phyloP scores from a whole-genome alignment of 2,888 invertebrate species.

The Dendrolimus houi region DNA sequence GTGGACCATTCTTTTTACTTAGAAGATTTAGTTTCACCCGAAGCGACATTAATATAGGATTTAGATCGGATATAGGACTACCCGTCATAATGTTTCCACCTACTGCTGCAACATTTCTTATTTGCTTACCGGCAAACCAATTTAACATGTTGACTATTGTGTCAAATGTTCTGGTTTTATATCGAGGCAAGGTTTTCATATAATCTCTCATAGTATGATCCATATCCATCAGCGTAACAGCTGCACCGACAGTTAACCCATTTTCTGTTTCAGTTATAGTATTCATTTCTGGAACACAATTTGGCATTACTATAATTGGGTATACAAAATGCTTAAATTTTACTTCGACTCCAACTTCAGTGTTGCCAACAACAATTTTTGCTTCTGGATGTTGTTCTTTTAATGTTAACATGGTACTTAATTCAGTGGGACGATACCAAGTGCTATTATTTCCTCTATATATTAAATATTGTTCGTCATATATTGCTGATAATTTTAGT shows the following conservation, averaged over 20 bases:
- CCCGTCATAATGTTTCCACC: constrained; percentile 97
- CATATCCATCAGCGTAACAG: constrained; percentile 87
- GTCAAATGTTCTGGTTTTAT: constrained; percentile 80
- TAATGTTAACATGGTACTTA: constrained; percentile 77
- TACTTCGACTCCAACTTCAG: constrained; percentile 89
- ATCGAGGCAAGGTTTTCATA: constrained; percentile 73
- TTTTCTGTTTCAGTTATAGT: constrained; percentile 70
- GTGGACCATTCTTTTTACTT: constrained; percentile 69
- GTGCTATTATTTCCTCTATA: constrained; percentile 73
- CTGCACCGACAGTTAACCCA: constrained; percentile 86
- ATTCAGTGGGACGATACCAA: constrained; percentile 82
- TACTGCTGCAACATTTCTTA: constrained; percentile 94
- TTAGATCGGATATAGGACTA: constrained; percentile 96
- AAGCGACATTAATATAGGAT: constrained; percentile 92
- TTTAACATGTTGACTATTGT: constrained; percentile 90
- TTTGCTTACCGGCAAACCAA: constrained; percentile 97
- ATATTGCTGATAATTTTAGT: constrained; percentile 76
- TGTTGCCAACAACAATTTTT: constrained; percentile 88
- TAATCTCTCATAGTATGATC: constrained; percentile 79
- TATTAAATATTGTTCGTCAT: constrained; percentile 73
- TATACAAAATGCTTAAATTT: constrained; percentile 88
- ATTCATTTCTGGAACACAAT: constrained; percentile 87
- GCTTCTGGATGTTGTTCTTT: constrained; percentile 81
- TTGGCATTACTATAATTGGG: constrained; percentile 89
- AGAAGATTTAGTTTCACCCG: constrained; percentile 83